phyloP scores from a whole-genome alignment of 2,113 vertebrate genomes.

The Oryzias woworae region DNA sequence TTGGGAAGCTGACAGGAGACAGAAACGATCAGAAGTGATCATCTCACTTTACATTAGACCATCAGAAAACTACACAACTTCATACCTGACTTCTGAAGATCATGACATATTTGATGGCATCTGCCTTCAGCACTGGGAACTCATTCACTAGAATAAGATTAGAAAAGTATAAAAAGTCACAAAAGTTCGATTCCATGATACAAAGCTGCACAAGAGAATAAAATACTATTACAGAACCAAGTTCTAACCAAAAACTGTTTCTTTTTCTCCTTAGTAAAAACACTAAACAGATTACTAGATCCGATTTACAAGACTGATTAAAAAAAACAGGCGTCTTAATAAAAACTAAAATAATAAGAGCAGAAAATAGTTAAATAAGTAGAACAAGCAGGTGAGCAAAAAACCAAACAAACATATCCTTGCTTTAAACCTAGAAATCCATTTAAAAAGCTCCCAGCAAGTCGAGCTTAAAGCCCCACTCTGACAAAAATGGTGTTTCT shows the following conservation, averaged over 20 bases:
- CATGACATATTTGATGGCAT: conserved; percentile 99
- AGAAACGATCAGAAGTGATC: background rate
- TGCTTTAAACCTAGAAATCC: too few species aligned
- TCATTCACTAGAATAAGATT: conserved; percentile 87
- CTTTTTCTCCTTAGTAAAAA: too few species aligned
- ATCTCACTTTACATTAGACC: background rate
- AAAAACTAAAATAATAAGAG: too few species aligned
- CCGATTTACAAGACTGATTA: too few species aligned
- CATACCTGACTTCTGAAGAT: conserved; percentile 98
- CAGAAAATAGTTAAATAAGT: too few species aligned
- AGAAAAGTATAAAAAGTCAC: background rate
- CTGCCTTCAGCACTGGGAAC: conserved; percentile 97
- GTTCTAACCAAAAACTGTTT: background rate
- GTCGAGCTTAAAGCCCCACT: too few species aligned
- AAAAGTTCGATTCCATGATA: background rate
- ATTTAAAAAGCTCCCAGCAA: too few species aligned
- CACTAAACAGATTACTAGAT: too few species aligned
- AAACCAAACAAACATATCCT: too few species aligned
- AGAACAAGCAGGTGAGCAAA: too few species aligned
- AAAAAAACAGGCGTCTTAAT: too few species aligned
- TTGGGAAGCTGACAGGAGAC: conserved; percentile 89
- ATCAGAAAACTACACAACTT: background rate
- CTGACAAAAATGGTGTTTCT: too few species aligned
- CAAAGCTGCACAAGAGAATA: background rate
- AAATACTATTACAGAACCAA: background rate